These are phyloP conservation scores for Aptenodytes patagonicus DNA, from an alignment of 2,113 vertebrate genomes.

Conservation along the genomic window DNA sequence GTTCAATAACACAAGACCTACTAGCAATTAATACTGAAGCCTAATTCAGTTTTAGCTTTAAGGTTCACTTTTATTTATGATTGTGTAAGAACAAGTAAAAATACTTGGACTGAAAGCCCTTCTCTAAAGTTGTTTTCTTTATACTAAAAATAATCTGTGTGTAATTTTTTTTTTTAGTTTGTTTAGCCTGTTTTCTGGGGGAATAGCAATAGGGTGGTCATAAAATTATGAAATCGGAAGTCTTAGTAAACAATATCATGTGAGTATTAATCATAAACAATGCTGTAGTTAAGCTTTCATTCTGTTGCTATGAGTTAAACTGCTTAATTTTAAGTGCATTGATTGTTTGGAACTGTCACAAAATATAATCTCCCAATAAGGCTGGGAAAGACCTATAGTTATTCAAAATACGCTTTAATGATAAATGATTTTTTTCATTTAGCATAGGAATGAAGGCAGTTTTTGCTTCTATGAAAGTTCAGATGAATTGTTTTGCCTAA, in stretches of 20 bases:
- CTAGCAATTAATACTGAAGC: neutral
- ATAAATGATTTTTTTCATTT: neutral
- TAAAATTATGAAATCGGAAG: neutral
- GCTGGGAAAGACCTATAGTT: neutral
- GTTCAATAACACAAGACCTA: fast-evolving
- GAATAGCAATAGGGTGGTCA: neutral
- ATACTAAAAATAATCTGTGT: neutral
- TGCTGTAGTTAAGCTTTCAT: neutral
- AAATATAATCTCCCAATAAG: neutral
- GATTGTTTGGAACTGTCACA: neutral
- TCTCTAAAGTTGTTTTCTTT: neutral
- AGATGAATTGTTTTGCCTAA: neutral
- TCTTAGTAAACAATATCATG: neutral
- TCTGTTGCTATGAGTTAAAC: neutral
- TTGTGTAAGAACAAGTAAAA: neutral
- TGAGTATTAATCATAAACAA: neutral
- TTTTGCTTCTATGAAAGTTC: neutral
- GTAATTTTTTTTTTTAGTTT: neutral
- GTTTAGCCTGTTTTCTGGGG: neutral
- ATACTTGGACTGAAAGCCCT: neutral
- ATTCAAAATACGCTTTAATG: neutral
- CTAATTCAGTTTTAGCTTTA: neutral
- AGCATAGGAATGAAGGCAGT: neutral
- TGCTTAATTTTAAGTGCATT: neutral
- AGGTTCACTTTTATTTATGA: neutral